A percentile compares a stretch with the other conserved stretches of the same genome.
Conservation (phyloP, 2,113 vertebrate species). For the Cinclus cinclus region DNA sequence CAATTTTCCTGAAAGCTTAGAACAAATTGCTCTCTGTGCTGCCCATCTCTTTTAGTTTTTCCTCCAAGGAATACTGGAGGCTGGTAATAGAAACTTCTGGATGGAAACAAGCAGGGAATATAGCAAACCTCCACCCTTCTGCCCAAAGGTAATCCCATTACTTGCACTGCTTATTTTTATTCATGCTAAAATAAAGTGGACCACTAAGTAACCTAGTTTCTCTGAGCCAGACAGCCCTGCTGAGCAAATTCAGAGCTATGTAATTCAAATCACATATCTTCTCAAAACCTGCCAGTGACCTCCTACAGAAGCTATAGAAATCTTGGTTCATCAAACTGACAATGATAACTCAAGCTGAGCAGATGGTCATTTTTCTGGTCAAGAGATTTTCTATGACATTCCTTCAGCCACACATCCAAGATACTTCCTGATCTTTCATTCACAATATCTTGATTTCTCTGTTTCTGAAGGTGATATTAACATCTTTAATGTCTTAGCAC, state of each 20-base stretch:
- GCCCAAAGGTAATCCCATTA: background rate
- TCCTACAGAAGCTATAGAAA: background rate
- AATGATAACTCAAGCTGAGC: background rate
- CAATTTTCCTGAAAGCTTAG: slow-evolving; percentile 31
- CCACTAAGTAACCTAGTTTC: background rate
- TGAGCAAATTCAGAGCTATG: background rate
- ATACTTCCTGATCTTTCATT: background rate
- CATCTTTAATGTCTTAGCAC: background rate
- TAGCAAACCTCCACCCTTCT: background rate
- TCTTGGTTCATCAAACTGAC: background rate
- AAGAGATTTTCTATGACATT: background rate
- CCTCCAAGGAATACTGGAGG: slow-evolving; percentile 20
- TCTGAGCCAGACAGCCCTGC: background rate
- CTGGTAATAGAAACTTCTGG: background rate
- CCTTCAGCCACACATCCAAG: background rate
- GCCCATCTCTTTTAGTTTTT: slow-evolving; percentile 1
- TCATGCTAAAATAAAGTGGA: background rate
- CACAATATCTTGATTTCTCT: background rate
- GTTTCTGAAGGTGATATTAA: background rate
- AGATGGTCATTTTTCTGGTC: background rate
- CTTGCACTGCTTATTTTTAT: background rate
- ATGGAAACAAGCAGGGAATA: background rate
- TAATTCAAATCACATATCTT: background rate
- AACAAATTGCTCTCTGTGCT: slow-evolving; percentile 13
- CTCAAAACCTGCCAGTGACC: background rate